phyloP scores from a whole-genome alignment of 1,140 invertebrate species.

The Penaeus japonicus region DNA sequence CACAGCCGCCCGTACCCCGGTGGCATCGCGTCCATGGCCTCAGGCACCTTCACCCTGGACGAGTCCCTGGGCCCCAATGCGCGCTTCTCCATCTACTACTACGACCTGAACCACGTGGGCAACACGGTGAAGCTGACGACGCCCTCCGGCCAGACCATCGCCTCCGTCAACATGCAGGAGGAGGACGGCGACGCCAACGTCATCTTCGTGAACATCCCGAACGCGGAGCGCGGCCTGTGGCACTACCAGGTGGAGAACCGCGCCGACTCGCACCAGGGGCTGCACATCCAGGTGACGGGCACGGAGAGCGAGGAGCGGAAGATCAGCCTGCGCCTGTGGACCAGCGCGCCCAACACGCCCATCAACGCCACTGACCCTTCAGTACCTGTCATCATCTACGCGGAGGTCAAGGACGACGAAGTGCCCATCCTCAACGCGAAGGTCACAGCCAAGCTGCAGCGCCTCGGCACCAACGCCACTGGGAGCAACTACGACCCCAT shows the following conservation, averaged over 20 bases:
- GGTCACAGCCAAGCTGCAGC: constrained; percentile 61
- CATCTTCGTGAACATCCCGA: constrained; percentile 56
- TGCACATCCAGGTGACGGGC: constrained; percentile 56
- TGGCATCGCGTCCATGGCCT: constrained; percentile 57
- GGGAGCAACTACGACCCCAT: constrained; percentile 53
- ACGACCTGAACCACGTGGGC: constrained; percentile 60
- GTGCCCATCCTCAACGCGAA: constrained; percentile 61
- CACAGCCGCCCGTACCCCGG: constrained; percentile 52
- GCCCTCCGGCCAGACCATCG: constrained; percentile 51
- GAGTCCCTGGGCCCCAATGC: constrained; percentile 59
- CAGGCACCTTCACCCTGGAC: constrained; percentile 59
- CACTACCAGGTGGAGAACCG: constrained; percentile 57
- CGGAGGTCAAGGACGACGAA: constrained; percentile 61
- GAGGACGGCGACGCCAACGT: constrained; percentile 59
- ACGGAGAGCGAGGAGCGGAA: constrained; percentile 45
- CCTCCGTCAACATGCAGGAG: constrained; percentile 57
- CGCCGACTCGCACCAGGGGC: constrained; percentile 58
- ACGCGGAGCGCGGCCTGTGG: constrained; percentile 57
- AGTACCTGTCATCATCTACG: constrained; percentile 60
- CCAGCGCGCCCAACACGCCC: constrained; percentile 36
- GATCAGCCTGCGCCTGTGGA: constrained; percentile 57
- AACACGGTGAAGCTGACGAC: constrained; percentile 59
- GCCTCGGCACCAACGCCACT: constrained; percentile 59
- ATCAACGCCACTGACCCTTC: constrained; percentile 54
- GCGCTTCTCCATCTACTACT: constrained; percentile 60